Evolutionary conservation across 1,140 invertebrate species (phyloP), one percentile per base, ranked within the genome.

Genomic region (Drosophila murphyi): DNA sequence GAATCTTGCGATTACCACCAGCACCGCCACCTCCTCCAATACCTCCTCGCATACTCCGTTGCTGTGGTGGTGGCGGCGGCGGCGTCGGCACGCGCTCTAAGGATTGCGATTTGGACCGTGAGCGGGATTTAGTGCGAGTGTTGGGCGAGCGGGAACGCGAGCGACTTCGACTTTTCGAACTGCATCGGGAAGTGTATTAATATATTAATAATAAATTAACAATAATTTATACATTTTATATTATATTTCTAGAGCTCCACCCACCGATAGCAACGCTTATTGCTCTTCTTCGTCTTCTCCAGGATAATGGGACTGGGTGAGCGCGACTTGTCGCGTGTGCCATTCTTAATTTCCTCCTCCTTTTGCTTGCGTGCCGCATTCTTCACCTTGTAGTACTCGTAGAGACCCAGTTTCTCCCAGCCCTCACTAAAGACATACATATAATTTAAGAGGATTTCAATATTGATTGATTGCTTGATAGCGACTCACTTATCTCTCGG

Each of bases 351-450:
- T 51, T 96, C 96, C 52, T 98, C 96, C 88, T 98, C 97, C 93
- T 98, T 98, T 78, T 96, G 95, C 91, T 97, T 98, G 70, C 96
- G 95, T 0, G 98, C 97, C 51, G 95, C 94, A 93, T 98, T 97
- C 93, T 99, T 99, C 0, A 98, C 97, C 94, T 98, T 98, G 93
- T 98, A 99, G 93, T 98, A 99, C 93, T 99, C 98, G 93, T 99
- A 99, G 28, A 99, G 93, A 67, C 97, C 98, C 83, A 99, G 93
- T 93, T 98, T 98, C 92, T 99, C 98, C 98, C 98, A 99, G 45
- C 98, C 98, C 92, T 99, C 98, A 93, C 97, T 98, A 88, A 69
- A 94, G 94, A 63, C 29, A 7, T n/a, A 2, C 1, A 52, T 2
- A 43, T 45, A 34, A 82, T 69, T 52, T 63, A 43, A 3, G n/a